These are phyloP conservation scores for Tanaodytes sp. DNA, from an alignment of 2,888 invertebrate species.

Conservation along the genomic window DNA sequence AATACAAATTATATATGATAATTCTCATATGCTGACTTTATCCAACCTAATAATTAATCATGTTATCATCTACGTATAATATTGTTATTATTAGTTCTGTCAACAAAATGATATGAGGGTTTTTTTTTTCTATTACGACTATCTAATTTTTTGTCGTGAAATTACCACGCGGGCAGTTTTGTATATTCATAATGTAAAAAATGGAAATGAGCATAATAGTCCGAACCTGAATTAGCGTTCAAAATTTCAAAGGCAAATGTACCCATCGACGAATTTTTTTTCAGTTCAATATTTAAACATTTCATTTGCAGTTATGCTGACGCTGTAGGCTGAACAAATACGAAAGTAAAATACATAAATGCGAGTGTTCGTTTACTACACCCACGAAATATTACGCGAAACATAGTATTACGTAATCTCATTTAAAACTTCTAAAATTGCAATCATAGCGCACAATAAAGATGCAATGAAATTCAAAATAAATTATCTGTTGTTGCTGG, in stretches of 20 bases:
- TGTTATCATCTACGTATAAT: too few species aligned
- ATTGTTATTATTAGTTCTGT: too few species aligned
- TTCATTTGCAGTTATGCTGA: conserved; percentile 22
- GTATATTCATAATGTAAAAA: too few species aligned
- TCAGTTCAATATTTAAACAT: conserved; percentile 29
- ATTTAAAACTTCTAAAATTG: conserved; percentile 11
- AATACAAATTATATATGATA: too few species aligned
- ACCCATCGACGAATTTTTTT: conserved; percentile 20
- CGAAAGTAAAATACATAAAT: conserved; percentile 9
- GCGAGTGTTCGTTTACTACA: conserved; percentile 10
- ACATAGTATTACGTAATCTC: conserved; percentile 19
- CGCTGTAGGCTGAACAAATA: neutral
- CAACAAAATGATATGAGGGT: too few species aligned
- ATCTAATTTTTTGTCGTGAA: too few species aligned
- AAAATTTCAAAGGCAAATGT: conserved; percentile 25
- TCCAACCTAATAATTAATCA: too few species aligned
- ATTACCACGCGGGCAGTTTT: too few species aligned
- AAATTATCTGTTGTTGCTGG: conserved; percentile 8
- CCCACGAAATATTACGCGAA: neutral
- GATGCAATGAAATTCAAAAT: conserved; percentile 5
- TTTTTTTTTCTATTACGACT: too few species aligned
- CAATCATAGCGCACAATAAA: neutral
- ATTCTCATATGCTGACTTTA: too few species aligned
- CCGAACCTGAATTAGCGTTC: conserved; percentile 27
- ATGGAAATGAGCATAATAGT: conserved; percentile 18